A percentile compares a stretch with the other conserved stretches of the same genome.
These are phyloP conservation scores for Microplitis deprimator DNA, from an alignment of 2,888 invertebrate species.

Conservation along the genomic window DNA sequence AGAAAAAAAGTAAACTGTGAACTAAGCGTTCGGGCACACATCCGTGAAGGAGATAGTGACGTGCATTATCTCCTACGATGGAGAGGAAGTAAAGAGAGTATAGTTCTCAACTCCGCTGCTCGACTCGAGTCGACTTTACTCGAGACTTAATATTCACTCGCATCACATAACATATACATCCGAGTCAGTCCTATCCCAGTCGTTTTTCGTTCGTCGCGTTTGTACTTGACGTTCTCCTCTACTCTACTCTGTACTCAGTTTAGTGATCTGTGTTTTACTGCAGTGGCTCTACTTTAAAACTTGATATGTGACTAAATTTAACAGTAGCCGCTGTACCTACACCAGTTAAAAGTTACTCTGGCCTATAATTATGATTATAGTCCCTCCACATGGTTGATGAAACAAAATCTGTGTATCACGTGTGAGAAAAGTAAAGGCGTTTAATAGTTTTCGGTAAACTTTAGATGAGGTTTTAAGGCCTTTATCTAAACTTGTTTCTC, in stretches of 20 bases:
- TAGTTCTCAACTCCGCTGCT: neutral
- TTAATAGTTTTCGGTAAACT: neutral
- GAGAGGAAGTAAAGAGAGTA: neutral
- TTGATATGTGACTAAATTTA: no score
- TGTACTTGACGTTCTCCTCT: neutral
- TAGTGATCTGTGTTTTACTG: no score
- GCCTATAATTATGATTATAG: no score
- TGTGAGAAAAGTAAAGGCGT: neutral
- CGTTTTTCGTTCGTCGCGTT: constrained; percentile 21
- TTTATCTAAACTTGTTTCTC: neutral
- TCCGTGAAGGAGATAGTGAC: constrained; percentile 57
- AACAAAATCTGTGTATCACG: neutral
- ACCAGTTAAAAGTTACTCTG: no score
- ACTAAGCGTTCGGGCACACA: constrained; percentile 47
- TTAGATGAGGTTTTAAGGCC: neutral
- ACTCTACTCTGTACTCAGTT: no score
- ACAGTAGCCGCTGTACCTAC: no score
- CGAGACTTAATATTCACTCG: neutral
- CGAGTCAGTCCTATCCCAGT: neutral
- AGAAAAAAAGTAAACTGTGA: constrained; percentile 12
- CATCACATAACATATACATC: neutral
- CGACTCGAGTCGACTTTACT: neutral
- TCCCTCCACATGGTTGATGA: no score
- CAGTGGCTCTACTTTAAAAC: no score
- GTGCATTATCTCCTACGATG: constrained; percentile 51